Conservation (phyloP, 2,888 invertebrate genomes). For the Dioctria rufipes region DNA sequence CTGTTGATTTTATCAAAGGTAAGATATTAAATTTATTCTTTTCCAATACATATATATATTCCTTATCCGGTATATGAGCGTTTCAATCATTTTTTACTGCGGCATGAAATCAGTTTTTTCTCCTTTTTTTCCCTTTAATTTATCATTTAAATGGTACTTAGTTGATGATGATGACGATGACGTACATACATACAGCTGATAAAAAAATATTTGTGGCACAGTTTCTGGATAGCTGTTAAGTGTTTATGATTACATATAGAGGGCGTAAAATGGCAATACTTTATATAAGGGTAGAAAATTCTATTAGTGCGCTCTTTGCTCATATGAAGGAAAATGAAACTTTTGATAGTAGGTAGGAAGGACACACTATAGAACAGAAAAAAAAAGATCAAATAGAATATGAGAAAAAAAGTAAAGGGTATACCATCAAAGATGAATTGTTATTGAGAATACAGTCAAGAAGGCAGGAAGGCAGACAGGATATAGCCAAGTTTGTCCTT, state of each 20-base stretch:
- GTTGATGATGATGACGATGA: neutral
- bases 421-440: neutral
- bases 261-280: conserved; percentile 5
- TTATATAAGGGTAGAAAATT: conserved; percentile 23
- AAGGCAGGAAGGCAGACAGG: no score
- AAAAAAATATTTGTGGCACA: conserved; percentile 1
- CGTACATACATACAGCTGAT: conserved; percentile 10
- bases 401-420: neutral
- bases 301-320: conserved; percentile 15
- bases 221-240: conserved; percentile 26
- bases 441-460: neutral
- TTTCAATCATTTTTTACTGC: conserved; percentile 9
- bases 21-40: conserved; percentile 63
- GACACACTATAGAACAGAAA: neutral
- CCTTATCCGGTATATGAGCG: neutral
- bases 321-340: no score
- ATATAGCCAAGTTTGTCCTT: conserved; percentile 19
- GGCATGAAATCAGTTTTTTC: neutral
- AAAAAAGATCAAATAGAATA: neutral
- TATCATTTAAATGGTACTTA: conserved; percentile 30
- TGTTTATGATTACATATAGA: conserved; percentile 35
- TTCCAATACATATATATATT: neutral
- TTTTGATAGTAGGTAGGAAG: no score
- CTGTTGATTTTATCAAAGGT: conserved; percentile 95
- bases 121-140: conserved; percentile 36